Evolutionary conservation across 2,113 vertebrate species (phyloP).

Genomic region (Nipponia nippon): DNA sequence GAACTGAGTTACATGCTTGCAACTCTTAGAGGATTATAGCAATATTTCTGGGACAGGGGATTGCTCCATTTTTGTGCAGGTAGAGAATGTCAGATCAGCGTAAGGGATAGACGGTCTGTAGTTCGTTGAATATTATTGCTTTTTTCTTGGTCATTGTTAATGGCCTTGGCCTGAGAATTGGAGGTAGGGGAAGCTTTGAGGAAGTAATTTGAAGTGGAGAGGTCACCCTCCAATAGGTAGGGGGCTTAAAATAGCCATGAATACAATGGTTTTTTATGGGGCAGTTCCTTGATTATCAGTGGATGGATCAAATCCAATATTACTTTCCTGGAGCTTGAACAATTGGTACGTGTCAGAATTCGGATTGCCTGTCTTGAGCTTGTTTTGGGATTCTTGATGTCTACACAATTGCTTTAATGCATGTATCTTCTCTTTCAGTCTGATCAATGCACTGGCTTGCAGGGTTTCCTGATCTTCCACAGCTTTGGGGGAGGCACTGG

Average conservation of each 20-base stretch:
- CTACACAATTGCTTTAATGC: neutral
- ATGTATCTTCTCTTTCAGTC: conserved; percentile 65
- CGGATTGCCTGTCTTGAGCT: neutral
- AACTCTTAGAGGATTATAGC: neutral
- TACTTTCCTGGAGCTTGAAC: neutral
- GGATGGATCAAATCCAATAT: neutral
- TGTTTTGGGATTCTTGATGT: neutral
- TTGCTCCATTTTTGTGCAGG: neutral
- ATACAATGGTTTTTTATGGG: neutral
- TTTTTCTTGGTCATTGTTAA: neutral
- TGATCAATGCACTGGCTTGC: conserved; percentile 84
- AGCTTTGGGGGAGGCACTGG: conserved; percentile 87
- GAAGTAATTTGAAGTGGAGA: neutral
- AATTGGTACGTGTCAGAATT: neutral
- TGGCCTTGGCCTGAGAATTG: neutral
- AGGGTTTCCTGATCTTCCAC: conserved; percentile 88
- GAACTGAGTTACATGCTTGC: neutral
- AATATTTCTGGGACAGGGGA: neutral
- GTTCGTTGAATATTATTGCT: neutral
- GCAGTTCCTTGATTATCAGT: neutral
- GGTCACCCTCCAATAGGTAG: neutral
- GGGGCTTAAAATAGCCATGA: neutral
- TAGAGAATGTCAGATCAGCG: neutral
- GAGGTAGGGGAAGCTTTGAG: neutral
- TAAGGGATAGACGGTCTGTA: neutral